These are phyloP conservation scores for Pitangus sulphuratus DNA, from an alignment of 2,797 vertebrate genomes.

Conservation along the genomic window DNA sequence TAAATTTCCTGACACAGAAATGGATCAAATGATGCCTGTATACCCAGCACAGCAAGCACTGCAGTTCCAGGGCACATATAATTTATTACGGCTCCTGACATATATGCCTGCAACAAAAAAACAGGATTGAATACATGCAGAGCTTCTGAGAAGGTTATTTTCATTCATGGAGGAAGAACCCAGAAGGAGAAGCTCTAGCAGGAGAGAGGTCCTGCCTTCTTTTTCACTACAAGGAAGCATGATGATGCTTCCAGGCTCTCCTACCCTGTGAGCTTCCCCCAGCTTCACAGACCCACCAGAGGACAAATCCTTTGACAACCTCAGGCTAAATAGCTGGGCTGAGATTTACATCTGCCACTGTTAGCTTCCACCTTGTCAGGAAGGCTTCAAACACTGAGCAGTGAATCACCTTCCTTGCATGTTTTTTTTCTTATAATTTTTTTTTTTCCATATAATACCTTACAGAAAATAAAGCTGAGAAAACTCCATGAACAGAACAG, in stretches of 20 bases:
- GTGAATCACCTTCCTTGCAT: not conserved
- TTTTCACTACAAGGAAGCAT: not conserved
- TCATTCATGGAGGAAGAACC: not conserved
- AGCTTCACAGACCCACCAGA: not conserved
- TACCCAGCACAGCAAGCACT: not conserved
- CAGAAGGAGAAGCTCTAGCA: not conserved
- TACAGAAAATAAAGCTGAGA: not conserved
- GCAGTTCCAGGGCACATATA: not conserved
- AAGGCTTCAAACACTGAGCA: not conserved
- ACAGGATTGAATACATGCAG: not conserved
- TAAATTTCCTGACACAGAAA: not conserved
- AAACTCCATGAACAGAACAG: not conserved
- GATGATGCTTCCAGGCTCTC: not conserved
- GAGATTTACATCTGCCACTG: not conserved
- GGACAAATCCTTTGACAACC: not conserved
- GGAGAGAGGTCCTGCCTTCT: not conserved
- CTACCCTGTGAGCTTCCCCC: not conserved
- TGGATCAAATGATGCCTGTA: not conserved
- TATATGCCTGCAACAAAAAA: not conserved
- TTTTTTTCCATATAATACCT: not conserved
- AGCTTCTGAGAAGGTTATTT: not conserved
- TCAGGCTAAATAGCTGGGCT: not conserved
- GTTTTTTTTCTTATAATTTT: not conserved
- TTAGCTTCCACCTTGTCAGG: not conserved
- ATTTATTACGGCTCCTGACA: not conserved